Evolutionary conservation across 2,797 vertebrate species (phyloP), one percentile per base, ranked within the genome.

Genomic region (Ceryle rudis): DNA sequence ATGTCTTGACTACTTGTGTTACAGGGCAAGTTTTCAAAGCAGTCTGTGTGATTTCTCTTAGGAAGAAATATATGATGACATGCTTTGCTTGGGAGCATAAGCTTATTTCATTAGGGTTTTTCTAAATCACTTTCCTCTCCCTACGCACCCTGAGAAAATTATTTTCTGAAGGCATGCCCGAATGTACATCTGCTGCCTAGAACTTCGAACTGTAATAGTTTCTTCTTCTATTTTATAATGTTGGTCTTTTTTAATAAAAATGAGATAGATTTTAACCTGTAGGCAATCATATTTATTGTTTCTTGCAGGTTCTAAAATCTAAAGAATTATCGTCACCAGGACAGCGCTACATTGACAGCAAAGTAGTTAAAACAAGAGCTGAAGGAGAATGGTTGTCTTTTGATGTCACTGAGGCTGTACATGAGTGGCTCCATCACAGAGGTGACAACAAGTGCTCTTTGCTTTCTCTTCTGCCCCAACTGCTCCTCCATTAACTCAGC

Each of bases 321-420:
- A 99, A 99, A 98, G 99, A 99, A 65, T 95, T 98, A 89, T 98
- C 99, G 0, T 99, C 99, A 10, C 99, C 99, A 60, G 99, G 98
- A 20, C 99, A 99, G 92, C 98, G 99, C 73, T 99, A 99, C 97
- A 99, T 99, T 2, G 99, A 99, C 98, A 99, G 99, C 98, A 99
- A 99, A 96, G 99, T 99, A 29, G 99, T 99, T 74, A 99, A 98
- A 78, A 99, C 99, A 14, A 98, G 98, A 96, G 98, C 98, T 0
- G 99, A 99, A 93, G 99, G 99, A 12, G 99, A 99, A 93, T 99
- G 99, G 99, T 97, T 99, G 33, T 99, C 99, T n/a, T 99, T 99
- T 65, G 99, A 99, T 22, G 99, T 99, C 92, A 99, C 99, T 0
- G 99, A 99, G 39, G 98, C 99, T 7, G 99, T 99, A 83, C 99